phyloP scores from a whole-genome alignment of 2,113 vertebrate species.

The Salvelinus fontinalis region DNA sequence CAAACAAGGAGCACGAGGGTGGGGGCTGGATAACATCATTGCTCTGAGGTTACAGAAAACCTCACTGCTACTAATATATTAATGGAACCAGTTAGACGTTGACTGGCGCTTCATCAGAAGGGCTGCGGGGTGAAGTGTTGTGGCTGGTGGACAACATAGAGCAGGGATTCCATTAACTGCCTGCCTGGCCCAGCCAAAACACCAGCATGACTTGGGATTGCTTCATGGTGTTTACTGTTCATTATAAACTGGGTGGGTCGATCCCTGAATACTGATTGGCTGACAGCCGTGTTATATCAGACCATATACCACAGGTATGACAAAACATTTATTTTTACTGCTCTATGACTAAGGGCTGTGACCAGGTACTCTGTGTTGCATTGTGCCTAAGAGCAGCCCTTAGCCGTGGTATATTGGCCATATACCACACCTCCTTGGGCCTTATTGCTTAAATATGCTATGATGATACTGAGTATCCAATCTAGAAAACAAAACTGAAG shows the following conservation, averaged over 20 bases:
- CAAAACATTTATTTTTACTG: no score
- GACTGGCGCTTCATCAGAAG: neutral
- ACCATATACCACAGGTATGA: no score
- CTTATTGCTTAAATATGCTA: neutral
- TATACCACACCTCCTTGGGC: no score
- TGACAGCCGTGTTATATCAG: no score
- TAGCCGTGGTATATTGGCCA: no score
- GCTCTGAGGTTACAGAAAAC: slow-evolving; percentile 3
- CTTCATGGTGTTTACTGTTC: neutral
- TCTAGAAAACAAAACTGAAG: neutral
- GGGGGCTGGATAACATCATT: neutral
- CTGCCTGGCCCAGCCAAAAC: neutral
- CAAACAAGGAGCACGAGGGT: neutral
- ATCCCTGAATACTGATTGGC: no score
- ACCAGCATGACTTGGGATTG: neutral
- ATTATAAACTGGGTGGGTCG: no score
- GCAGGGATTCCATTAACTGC: neutral
- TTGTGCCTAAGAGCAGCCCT: no score
- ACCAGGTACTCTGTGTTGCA: no score
- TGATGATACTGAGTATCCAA: neutral
- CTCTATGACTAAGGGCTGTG: no score
- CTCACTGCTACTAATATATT: slow-evolving; percentile 12
- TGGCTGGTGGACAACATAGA: neutral
- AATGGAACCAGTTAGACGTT: neutral
- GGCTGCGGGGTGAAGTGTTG: neutral